Conservation (phyloP, 2,113 vertebrate genomes). For the Emydocephalus ijimae region DNA sequence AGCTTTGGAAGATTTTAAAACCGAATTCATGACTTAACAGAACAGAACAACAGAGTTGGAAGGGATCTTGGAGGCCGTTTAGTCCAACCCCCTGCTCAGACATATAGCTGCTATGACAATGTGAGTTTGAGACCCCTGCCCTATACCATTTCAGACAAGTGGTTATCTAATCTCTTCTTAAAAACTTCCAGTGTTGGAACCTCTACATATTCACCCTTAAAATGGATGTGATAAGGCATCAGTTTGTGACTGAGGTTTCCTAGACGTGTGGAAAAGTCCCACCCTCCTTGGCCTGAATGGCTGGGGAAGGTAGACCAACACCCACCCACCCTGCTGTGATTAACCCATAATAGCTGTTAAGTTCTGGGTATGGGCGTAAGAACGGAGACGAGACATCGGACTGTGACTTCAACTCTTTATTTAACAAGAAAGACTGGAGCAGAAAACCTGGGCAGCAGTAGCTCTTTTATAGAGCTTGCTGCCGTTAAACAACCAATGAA, state of each 20-base stretch:
- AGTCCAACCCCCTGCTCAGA: not conserved
- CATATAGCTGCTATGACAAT: too few species aligned
- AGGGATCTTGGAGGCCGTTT: not conserved
- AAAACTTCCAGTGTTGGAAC: not conserved
- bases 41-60: not conserved
- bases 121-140: too few species aligned
- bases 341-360: not conserved
- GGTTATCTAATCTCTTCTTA: not conserved
- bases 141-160: not conserved
- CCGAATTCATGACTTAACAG: not conserved
- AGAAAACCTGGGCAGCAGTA: too few species aligned
- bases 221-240: not conserved
- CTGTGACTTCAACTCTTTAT: too few species aligned
- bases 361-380: too few species aligned
- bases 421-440: too few species aligned
- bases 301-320: not conserved
- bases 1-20: not conserved
- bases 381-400: too few species aligned
- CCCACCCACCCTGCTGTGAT: fast-evolving
- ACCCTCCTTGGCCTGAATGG: not conserved
- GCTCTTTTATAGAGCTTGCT: too few species aligned
- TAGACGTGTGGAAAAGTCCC: not conserved
- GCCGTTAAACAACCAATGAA: too few species aligned
- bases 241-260: not conserved
- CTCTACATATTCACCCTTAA: not conserved